Conservation (phyloP, 2,888 invertebrate species). For the Limulus polyphemus region DNA sequence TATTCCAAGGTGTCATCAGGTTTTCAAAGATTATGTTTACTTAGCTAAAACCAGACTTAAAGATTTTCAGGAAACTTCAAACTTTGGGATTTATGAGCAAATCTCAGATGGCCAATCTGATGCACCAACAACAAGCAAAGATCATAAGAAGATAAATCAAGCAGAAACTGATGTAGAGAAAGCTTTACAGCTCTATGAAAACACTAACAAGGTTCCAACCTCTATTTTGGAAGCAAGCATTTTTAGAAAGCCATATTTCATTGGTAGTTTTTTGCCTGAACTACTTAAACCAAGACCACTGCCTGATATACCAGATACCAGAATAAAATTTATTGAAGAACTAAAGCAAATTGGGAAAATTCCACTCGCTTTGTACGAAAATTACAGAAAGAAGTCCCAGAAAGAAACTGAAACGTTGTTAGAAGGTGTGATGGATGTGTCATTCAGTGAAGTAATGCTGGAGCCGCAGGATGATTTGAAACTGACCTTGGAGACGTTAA, state of each 20-base stretch:
- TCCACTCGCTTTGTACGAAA: too few species aligned
- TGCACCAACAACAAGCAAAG: too few species aligned
- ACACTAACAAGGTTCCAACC: background rate
- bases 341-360: background rate
- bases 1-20: background rate
- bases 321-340: slow-evolving; percentile 1
- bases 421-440: too few species aligned
- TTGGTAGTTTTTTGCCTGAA: background rate
- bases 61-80: background rate
- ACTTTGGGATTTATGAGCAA: background rate
- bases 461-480: too few species aligned
- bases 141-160: background rate
- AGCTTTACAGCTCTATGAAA: background rate
- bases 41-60: background rate
- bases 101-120: too few species aligned
- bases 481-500: too few species aligned
- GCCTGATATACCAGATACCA: background rate
- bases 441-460: too few species aligned
- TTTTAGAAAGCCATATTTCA: background rate
- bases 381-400: too few species aligned
- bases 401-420: too few species aligned
- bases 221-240: background rate
- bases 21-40: background rate
- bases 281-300: background rate
- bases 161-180: background rate